Percentiles rank a stretch among this genome's conserved stretches.
phyloP scores from a whole-genome alignment of 2,113 vertebrate species.

The Acanthisitta chloris region DNA sequence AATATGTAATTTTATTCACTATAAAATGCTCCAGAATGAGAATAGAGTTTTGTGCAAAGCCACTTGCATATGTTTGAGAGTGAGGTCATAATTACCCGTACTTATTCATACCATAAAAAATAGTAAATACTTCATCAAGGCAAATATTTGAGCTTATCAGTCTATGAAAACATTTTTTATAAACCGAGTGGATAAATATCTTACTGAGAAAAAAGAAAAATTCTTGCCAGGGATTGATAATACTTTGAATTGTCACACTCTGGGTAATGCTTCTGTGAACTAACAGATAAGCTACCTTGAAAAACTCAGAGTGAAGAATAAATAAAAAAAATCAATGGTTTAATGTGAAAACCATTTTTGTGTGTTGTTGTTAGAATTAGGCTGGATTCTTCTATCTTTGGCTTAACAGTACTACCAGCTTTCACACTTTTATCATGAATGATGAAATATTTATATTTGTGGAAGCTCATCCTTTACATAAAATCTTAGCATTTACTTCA shows the following conservation, averaged over 20 bases:
- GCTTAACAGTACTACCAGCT: not conserved
- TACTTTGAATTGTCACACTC: not conserved
- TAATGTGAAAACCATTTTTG: slow-evolving; percentile 5
- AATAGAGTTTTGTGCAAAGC: not conserved
- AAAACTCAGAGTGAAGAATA: not conserved
- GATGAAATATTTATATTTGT: not conserved
- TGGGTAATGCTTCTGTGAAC: not conserved
- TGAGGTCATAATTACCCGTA: not conserved
- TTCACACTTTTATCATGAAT: not conserved
- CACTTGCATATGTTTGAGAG: not conserved
- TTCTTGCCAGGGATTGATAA: not conserved
- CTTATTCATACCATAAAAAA: not conserved
- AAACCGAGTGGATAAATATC: not conserved
- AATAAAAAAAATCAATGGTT: not conserved
- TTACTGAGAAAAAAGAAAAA: not conserved
- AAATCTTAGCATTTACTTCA: not conserved
- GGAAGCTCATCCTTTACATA: not conserved
- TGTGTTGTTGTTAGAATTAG: not conserved
- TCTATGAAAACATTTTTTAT: not conserved
- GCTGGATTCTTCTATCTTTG: not conserved
- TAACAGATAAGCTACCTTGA: not conserved
- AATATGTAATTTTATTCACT: not conserved
- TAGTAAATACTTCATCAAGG: not conserved
- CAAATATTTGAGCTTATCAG: slow-evolving; percentile 15
- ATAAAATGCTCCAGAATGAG: not conserved